Base-by-base conservation (phyloP, 1,140 invertebrate species). In the Sitodiplosis mosellana region DNA sequence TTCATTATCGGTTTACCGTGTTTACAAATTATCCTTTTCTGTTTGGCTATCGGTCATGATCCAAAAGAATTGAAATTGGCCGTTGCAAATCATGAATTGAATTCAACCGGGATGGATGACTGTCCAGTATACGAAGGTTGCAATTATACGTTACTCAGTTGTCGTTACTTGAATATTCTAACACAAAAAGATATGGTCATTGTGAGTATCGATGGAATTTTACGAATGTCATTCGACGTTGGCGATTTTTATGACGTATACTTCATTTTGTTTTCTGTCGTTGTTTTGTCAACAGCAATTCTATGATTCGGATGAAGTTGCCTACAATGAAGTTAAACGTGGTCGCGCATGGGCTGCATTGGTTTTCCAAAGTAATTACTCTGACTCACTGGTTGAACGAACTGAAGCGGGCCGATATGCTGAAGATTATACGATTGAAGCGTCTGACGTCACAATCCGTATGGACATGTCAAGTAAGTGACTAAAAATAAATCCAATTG, bases 11-110 rank as follows among this genome's bases (percentile, higher is more conserved):
- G 86, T 21, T 69, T 97, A 43, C 92, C 92, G 0, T 78, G 90
- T 1, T 78, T 88, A 47, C 89, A 97, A 73, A 91, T 94, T 50
- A 74, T 93, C 21, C 69, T 97, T 6, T 97, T 96, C 69, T 96
- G 92, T 66, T 60, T 93, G 43, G 87, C 91, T 19, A 92, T 97
- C 52, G 92, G 92, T 14, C 80, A 84, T 52, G 85, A 92, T 59
- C 91, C 92, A 0, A 74, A 76, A 36, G 80, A 82, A 17, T 69
- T 96, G 2, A 78, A 77, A 50, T 63, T 97, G 45, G 89, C 81
- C 1, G 75, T 94, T 42, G 82, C 93, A 33, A 92, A 93, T 67
- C 67, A 84, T 49, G 88, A 93, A 66, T 65, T 80, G 53, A 70
- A 72, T 48, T 68, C 64, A 27, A 72, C 70, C 52, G 59, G 67